Base-by-base conservation (phyloP, 2,113 vertebrate species). In the Electrona antarctica region DNA sequence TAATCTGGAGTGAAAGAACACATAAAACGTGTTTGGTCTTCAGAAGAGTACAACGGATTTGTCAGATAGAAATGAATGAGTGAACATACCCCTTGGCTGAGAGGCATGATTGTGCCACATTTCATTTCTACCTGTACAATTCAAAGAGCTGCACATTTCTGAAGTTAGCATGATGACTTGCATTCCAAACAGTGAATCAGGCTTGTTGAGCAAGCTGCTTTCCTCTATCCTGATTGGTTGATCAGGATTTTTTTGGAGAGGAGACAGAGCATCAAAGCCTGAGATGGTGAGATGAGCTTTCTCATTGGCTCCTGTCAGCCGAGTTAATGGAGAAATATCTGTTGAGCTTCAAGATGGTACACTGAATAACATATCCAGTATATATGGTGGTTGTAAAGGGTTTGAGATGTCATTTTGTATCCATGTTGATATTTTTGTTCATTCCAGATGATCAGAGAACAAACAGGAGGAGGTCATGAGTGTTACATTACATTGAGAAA, bases 201-300 rank as follows among this genome's bases (percentile, higher is more conserved):
- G 21, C 15, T 54, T 61, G 47, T 46, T 50, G 0, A 0, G 54
- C 12, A 0, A 3, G 60, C 77, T 74, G 83, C 45, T 69, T 79
- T 89, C 91, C 65, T 82, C 86, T 45, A 33, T 92, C 91, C 92
- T 89, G 90, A 93, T 79, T 93, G 90, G 91, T 73, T 90, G 91
- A 77, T 93, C 91, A 91, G 92, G 91, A 89, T 88, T 78, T 74
- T 74, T 0, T 49, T 2, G n/a, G 12, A 77, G 89, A 91, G 84
- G 86, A 89, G 71, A 47, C 52, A 71, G 79, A 83, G 61, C 81
- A 66, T 0, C 5, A 41, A 41, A 41, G 56, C 50, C 28, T 9
- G n/a, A 76, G 15, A 41, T 10, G 49, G 28, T 21, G 14, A 49
- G 9, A 56, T 28, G 59, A 10, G 2, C 12, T 47, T 7, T 77